Base-by-base conservation (phyloP, 2,113 vertebrate genomes). In the Amphiprion percula region DNA sequence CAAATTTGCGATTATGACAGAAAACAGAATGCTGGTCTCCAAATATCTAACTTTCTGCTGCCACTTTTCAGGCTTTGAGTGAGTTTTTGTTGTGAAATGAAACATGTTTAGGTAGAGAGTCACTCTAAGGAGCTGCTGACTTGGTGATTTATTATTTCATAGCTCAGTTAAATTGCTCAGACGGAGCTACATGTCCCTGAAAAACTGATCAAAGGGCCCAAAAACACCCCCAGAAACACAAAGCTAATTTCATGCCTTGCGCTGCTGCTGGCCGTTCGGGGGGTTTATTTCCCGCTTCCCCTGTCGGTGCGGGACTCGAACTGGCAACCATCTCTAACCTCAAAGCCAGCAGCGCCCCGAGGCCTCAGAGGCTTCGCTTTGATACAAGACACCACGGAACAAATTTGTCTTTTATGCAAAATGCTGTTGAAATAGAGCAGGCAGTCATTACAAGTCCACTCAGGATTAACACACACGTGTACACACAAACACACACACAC, bases 131-230 rank as follows among this genome's bases (percentile, higher is more conserved):
- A 26, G 1, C 52, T 19, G 26, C 33, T 9, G 1, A n/a, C 24
- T 39, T 21, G n/a, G 4, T 1, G 0, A 37, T 37, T 49, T 72
- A 50, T 72, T 77, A 41, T 65, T 65, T 69, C 47, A 75, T 24
- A 69, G 28, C 26, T 69, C 10, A 5, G 19, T 21, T 62, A 52
- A 68, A 70, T 1, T 14, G 21, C 28, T 26, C 52, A 77, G 62
- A 46, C n/a, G 53, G 46, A 71, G 67, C 65, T 21, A 52, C 59
- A 2, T 26, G 54, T 74, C 73, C 68, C 59, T 3, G 10, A 82
- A 83, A 84, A 46, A 44, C 66, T 33, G 71, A 85, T 88, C 79
- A 88, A 85, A 85, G 72, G 44, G 33, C 53, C 61, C 66, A 39
- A 73, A 79, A 79, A 84, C 68, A 78, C 66, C 67, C 68, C 9